Conservation (phyloP, 1,140 invertebrate species). For the Caenorhabditis briggsae region DNA sequence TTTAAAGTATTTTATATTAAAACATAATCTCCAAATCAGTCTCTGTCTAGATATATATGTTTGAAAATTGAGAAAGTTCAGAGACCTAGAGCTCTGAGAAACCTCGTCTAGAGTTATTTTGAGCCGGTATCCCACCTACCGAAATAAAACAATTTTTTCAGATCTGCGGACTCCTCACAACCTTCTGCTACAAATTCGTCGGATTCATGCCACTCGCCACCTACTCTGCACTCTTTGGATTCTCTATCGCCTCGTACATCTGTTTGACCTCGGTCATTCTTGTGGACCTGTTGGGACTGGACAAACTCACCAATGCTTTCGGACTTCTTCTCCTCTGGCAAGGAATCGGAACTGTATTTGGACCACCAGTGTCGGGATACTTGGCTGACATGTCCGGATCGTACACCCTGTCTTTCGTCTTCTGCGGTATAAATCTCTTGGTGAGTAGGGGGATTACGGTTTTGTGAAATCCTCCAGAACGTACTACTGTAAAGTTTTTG, state of each 20-base stretch:
- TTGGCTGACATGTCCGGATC: slow-evolving; percentile 85
- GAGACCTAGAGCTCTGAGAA: too few species aligned
- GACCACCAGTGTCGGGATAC: slow-evolving; percentile 83
- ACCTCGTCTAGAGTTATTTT: too few species aligned
- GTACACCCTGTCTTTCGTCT: slow-evolving; percentile 88
- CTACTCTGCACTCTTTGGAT: slow-evolving; percentile 86
- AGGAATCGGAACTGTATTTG: slow-evolving; percentile 91
- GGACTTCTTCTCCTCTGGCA: slow-evolving; percentile 85
- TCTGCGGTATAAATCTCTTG: slow-evolving; percentile 87
- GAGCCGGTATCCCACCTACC: neutral
- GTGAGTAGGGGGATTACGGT: slow-evolving; percentile 74
- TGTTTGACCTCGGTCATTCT: slow-evolving; percentile 92
- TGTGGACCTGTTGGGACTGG: slow-evolving; percentile 92
- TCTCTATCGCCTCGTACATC: slow-evolving; percentile 90
- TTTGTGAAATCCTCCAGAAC: too few species aligned
- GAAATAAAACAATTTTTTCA: slow-evolving; percentile 26
- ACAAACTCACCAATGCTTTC: slow-evolving; percentile 95
- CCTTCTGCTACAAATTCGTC: slow-evolving; percentile 86
- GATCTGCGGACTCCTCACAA: slow-evolving; percentile 88
- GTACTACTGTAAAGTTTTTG: too few species aligned
- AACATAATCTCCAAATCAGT: too few species aligned
- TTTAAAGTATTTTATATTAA: too few species aligned
- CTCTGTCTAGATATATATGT: too few species aligned
- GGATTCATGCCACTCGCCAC: slow-evolving; percentile 85
- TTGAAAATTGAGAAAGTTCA: too few species aligned